Conservation (phyloP, 2,797 vertebrate species). For the Pachyuromys duprasi region DNA sequence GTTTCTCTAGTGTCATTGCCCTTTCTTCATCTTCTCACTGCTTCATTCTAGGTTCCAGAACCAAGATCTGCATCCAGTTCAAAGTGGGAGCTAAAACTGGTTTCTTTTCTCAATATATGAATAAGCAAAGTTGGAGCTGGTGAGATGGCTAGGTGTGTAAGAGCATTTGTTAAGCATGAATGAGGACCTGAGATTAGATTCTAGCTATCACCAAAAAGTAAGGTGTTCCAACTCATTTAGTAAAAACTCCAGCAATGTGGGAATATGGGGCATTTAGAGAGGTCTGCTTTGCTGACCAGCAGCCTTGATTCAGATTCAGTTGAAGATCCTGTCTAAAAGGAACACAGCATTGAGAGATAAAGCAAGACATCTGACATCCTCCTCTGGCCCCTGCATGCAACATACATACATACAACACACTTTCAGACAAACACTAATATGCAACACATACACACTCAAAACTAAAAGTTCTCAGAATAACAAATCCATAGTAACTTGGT, state of each 20-base stretch:
- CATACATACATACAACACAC: background rate
- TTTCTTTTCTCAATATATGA: background rate
- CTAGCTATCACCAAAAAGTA: background rate
- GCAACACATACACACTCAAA: background rate
- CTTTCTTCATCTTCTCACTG: background rate
- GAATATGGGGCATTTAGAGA: background rate
- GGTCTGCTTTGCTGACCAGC: background rate
- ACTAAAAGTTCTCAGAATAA: background rate
- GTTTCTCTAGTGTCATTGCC: background rate
- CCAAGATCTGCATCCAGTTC: background rate
- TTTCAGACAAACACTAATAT: background rate
- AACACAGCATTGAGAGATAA: background rate
- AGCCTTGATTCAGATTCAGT: background rate
- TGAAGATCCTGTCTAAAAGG: background rate
- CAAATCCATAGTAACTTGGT: background rate
- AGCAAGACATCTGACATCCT: background rate
- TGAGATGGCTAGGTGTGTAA: background rate
- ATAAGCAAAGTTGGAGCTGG: background rate
- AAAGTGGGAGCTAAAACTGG: background rate
- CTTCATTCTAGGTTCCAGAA: background rate
- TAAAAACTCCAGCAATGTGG: background rate
- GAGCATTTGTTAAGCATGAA: background rate
- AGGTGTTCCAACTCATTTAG: background rate
- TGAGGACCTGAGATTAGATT: background rate
- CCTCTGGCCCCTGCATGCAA: background rate